Evolutionary conservation across 2,113 vertebrate genomes (phyloP).

Genomic region (Lagenorhynchus albirostris): DNA sequence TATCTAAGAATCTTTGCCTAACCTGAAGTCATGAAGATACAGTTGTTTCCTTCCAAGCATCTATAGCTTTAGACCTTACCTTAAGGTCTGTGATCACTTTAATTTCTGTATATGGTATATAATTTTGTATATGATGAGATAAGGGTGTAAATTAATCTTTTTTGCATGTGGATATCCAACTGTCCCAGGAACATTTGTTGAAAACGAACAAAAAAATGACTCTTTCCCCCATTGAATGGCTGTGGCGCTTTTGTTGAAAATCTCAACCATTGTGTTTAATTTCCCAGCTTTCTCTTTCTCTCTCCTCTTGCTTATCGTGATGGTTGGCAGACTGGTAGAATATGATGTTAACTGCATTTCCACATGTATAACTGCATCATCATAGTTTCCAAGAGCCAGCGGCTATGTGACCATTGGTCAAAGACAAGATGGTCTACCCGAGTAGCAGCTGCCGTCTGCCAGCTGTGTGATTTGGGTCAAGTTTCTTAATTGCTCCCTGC

Average conservation of each 20-base stretch:
- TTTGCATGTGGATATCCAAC: neutral
- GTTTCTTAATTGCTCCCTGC: neutral
- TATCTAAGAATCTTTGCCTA: neutral
- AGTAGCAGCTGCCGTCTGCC: neutral
- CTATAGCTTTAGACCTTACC: rapidly evolving
- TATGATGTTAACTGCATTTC: rapidly evolving
- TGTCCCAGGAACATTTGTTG: neutral
- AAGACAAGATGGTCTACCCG: neutral
- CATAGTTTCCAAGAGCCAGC: neutral
- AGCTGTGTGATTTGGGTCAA: neutral
- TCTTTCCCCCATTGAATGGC: neutral
- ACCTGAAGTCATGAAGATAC: neutral
- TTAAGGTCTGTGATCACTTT: rapidly evolving
- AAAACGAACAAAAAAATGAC: neutral
- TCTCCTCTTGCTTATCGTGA: neutral
- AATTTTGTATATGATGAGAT: neutral
- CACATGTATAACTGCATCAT: rapidly evolving
- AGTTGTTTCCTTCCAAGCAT: neutral
- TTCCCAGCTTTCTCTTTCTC: neutral
- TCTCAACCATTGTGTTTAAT: rapidly evolving
- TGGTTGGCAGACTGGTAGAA: neutral
- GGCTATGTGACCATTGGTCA: rapidly evolving
- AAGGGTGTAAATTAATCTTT: neutral
- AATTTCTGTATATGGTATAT: rapidly evolving
- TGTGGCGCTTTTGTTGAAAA: neutral